Evolutionary conservation across 2,888 invertebrate genomes (phyloP), one percentile per base, ranked within the genome.

Genomic region (Athalia circularis): DNA sequence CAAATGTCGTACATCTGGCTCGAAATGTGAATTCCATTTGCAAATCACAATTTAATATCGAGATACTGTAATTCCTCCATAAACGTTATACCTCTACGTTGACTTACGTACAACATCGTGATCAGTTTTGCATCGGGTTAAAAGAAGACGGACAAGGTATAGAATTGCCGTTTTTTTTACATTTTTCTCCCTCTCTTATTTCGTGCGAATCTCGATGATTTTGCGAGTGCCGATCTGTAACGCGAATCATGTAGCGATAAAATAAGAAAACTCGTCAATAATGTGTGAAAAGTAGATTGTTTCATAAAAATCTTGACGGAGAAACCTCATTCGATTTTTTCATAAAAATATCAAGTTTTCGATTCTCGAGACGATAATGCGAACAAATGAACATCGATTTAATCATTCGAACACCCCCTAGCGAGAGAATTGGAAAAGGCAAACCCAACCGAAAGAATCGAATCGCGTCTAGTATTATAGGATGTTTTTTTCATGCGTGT

Each of bases 21-120:
- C 68, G 68, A 68, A 68, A 68, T 68, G n/a, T 29, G 68, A 68
- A 68, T 68, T 52, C 52, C 54, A 29, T 54, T 68, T n/a, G 68
- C 68, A 68, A 68, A 54, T 68, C 68, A 68, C 68, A 68, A 68
- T 68, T 68, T 52, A 54, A 68, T 68, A 50, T 68, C 52, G 29
- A 50, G 52, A 54, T 52, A 50, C 29, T 68, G 52, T 48, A 68
- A 52, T 68, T 68, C 52, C 68, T 54, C 68, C 68, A 4, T 5
- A 4, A 50, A 68, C 0, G 50, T 29, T 29, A 29, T 29, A 29
- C 29, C 29, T 29, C 29, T 29, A 29, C 29, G 29, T 29, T 29
- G 29, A 29, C 29, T 29, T 29, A 29, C 29, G 13, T 52, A 43
- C 29, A 68, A 43, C 52, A 8, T 43, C 54, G 68, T 4, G 43